Evolutionary conservation across 2,113 vertebrate genomes (phyloP), one percentile per base, ranked within the genome.

Genomic region (Rhinoderma darwinii): DNA sequence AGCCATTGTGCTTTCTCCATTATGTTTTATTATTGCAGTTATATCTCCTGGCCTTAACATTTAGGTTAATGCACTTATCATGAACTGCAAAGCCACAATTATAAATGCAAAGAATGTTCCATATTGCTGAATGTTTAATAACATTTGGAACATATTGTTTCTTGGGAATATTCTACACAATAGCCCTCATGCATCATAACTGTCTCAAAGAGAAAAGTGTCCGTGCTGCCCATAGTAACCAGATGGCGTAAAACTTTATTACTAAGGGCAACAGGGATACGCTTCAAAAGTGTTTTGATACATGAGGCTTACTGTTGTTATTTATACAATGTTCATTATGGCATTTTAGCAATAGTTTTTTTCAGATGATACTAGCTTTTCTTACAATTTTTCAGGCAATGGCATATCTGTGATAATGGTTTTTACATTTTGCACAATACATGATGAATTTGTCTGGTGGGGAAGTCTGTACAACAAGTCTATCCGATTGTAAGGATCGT

Each of bases 21-120:
- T 81, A 73, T 81, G 77, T 73, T 78, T 81, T 81, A 81, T 73
- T 86, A 63, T 81, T 81, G 63, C 76, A 81, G 32, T 86, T 73
- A 72, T 73, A 44, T 86, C 47, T 86, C 30, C 44, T 80, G 47
- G 76, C 66, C 77, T 10, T 17, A 35, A 84, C 41, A n/a, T 74
- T 59, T 39, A 84, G 56, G 83, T 37, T 51, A 81, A 73, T 30
- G 56, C 37, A 86, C 37, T 81, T 86, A 80, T 86, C 84, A 81
- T 72, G n/a, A 22, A 73, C 39, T 86, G 66, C 76, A 86, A 81
- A 86, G 74, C 44, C 43, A 86, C 35, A 73, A n/a, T 59, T 86
- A 70, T 51, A 81, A 81, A 70, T 70, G 47, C 30, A 56, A 17
- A 11, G 25, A 14, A 81, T 56, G 25, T 50, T 86, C 35, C 61